Base-by-base conservation (phyloP, 1,140 invertebrate genomes). In the Anoplophora glabripennis region DNA sequence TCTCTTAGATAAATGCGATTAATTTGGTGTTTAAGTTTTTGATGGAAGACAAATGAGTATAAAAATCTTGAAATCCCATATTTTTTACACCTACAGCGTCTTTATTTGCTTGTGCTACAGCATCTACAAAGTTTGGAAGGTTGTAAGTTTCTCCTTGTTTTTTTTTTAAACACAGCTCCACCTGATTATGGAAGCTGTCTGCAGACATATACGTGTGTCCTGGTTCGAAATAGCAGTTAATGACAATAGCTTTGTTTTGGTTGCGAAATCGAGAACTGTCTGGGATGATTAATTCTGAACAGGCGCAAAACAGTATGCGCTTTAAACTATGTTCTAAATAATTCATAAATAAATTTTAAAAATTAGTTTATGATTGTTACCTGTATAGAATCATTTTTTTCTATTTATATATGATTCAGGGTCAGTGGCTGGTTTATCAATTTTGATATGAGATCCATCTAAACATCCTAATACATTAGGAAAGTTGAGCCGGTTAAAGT, bases 191-290 rank as follows among this genome's bases (percentile, higher is more conserved):
- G 49, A 73, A 72, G 21, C 59, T 44, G 46, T 73, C 72, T 7
- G 70, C 67, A 15, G 64, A 65, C 67, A 72, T 72, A 46, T 71
- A 71, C 14, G 70, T 64, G 15, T 70, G 65, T 5, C 66, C 64
- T 0, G 70, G 51, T 38, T 68, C 59, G 5, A 28, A 28, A 28
- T 28, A 28, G n/a, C n/a, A n/a, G 21, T 28, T 28, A 28, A 28
- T 5, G 21, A 28, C 21, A 28, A n/a, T n/a, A n/a, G n/a, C n/a
- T n/a, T n/a, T n/a, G n/a, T n/a, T n/a, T n/a, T n/a, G n/a, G n/a
- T n/a, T n/a, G n/a, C n/a, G n/a, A n/a, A n/a, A n/a, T n/a, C n/a
- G n/a, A n/a, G n/a, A n/a, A n/a, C n/a, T n/a, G n/a, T n/a, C n/a
- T n/a, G n/a, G n/a, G n/a, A n/a, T n/a, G n/a, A n/a, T n/a, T n/a